A percentile compares a stretch with the other conserved stretches of the same genome.
These are phyloP conservation scores for Phocides pigmalion DNA, from an alignment of 1,140 invertebrate genomes.

Conservation along the genomic window DNA sequence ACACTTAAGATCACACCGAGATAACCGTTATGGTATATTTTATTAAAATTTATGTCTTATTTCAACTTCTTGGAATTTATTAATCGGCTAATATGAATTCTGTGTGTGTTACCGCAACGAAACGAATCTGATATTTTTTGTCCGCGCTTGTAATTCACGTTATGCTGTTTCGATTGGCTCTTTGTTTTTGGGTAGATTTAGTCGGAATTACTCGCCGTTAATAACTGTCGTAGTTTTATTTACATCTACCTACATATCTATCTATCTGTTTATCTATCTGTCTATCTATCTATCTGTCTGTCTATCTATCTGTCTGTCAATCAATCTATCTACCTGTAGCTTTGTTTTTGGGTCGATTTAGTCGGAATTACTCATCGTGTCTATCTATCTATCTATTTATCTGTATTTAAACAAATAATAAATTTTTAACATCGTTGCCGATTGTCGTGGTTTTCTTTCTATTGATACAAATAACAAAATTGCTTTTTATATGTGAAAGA, in stretches of 20 bases:
- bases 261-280: no score
- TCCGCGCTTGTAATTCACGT: slow-evolving; percentile 31
- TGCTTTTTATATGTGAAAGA: no score
- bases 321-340: no score
- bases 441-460: no score
- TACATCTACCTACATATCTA: no score
- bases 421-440: no score
- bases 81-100: slow-evolving; percentile 81
- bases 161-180: slow-evolving; percentile 28
- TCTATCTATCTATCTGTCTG: no score
- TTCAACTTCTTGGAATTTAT: slow-evolving; percentile 76
- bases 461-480: no score
- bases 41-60: slow-evolving; percentile 82
- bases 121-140: slow-evolving; percentile 60
- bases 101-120: slow-evolving; percentile 58
- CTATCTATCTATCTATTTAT: no score
- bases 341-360: slow-evolving; percentile 23
- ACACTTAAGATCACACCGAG: slow-evolving; percentile 61
- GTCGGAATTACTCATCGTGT: slow-evolving; percentile 1
- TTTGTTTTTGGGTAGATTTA: slow-evolving; percentile 25
- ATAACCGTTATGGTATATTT: slow-evolving; percentile 72
- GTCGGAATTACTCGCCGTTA: not conserved
- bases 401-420: no score
- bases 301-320: no score
- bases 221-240: no score